These are phyloP conservation scores for Anoplopoma fimbria DNA, from an alignment of 2,113 vertebrate genomes.

Conservation along the genomic window DNA sequence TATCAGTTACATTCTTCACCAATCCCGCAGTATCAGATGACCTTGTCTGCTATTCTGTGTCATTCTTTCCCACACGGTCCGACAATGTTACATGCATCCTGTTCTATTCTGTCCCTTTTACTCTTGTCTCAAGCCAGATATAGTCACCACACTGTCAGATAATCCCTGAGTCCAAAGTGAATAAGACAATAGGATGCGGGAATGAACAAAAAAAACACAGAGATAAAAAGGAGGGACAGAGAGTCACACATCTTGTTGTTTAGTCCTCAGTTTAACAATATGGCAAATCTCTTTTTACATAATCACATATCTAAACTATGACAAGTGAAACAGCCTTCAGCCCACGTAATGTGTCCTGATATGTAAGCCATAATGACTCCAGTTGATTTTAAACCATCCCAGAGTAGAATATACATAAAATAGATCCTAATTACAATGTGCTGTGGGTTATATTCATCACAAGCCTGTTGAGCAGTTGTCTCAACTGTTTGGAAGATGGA, in stretches of 20 bases:
- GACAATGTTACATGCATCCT: constrained; percentile 45
- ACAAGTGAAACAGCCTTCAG: constrained; percentile 24
- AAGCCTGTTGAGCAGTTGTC: background rate
- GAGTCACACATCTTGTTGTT: constrained; percentile 35
- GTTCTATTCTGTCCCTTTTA: constrained; percentile 20
- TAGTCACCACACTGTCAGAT: constrained; percentile 5
- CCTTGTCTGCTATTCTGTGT: constrained; percentile 68
- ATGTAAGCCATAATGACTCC: background rate
- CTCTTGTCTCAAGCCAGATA: constrained; percentile 29
- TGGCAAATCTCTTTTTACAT: constrained; percentile 1
- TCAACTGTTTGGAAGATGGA: background rate
- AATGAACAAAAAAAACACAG: constrained; percentile 27
- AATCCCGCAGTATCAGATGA: constrained; percentile 70
- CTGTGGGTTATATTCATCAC: background rate
- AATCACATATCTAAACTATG: constrained; percentile 34
- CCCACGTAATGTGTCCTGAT: background rate
- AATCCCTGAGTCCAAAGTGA: constrained; percentile 20
- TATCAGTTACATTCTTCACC: constrained; percentile 78
- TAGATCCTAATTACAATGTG: background rate
- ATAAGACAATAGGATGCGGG: background rate
- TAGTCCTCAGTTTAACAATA: constrained; percentile 19
- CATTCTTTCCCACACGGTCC: constrained; percentile 74
- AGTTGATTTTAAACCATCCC: background rate
- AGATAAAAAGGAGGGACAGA: constrained; percentile 10
- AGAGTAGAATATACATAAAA: constrained; percentile 6